Conservation (phyloP, 2,797 vertebrate species). For the Chelonia mydas region DNA sequence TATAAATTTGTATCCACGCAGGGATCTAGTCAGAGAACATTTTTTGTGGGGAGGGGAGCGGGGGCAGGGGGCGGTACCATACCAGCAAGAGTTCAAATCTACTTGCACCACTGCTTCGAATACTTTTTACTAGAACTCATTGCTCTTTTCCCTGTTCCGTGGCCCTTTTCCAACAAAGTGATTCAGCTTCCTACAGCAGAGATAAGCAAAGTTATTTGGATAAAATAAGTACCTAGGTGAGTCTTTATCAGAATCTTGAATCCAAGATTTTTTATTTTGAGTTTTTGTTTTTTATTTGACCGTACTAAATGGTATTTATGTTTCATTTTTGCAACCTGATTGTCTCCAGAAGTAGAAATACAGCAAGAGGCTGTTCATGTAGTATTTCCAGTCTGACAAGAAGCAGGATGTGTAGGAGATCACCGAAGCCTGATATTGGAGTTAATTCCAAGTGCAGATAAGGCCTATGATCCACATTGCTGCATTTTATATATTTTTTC, state of each 20-base stretch:
- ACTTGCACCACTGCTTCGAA: background rate
- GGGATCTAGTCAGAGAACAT: too few species aligned
- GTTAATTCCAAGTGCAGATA: background rate
- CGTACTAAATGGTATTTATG: background rate
- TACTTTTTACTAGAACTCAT: background rate
- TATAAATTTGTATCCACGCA: too few species aligned
- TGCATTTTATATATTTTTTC: background rate
- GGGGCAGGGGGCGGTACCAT: fast-evolving
- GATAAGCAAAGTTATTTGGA: background rate
- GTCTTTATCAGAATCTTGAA: background rate
- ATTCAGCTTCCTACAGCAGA: background rate
- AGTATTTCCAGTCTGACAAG: background rate
- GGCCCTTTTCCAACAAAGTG: fast-evolving
- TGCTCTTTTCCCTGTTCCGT: background rate
- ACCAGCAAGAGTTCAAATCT: too few species aligned
- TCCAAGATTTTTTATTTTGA: background rate
- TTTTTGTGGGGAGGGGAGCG: too few species aligned
- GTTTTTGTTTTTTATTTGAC: background rate
- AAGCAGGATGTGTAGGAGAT: background rate
- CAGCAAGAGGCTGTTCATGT: background rate
- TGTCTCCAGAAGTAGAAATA: background rate
- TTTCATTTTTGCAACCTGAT: background rate
- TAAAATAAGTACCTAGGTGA: background rate
- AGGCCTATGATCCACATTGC: background rate
- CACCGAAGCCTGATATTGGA: background rate